Evolutionary conservation across 2,113 vertebrate species (phyloP).

Genomic region (Motacilla tschutschensis): DNA sequence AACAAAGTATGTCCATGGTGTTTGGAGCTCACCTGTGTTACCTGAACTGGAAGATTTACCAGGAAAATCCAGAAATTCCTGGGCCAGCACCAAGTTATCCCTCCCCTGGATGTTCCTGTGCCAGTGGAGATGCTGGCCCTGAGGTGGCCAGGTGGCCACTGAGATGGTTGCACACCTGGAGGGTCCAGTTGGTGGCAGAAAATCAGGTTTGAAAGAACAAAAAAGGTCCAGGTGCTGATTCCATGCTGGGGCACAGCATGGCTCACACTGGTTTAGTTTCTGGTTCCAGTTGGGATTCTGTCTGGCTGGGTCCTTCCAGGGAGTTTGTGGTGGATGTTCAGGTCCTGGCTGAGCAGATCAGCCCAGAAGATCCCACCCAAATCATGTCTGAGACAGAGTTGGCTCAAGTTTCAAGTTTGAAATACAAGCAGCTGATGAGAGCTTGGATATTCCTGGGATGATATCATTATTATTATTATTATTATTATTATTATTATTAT

Average conservation of each 20-base stretch:
- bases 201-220: not conserved
- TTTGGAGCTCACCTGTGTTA: not conserved
- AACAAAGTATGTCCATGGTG: not conserved
- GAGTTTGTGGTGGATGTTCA: not conserved
- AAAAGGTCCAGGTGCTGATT: rapidly evolving
- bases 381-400: not conserved
- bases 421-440: not conserved
- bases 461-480: not conserved
- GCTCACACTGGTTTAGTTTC: not conserved
- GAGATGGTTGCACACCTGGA: not conserved
- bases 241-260: not conserved
- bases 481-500: no score
- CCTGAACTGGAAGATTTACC: not conserved
- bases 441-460: not conserved
- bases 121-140: not conserved
- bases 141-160: no score
- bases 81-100: not conserved
- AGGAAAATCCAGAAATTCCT: not conserved
- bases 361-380: not conserved
- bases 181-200: not conserved
- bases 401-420: not conserved
- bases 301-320: not conserved
- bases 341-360: not conserved
- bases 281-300: not conserved
- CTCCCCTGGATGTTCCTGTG: not conserved